Evolutionary conservation across 2,797 vertebrate genomes (phyloP), one percentile per base, ranked within the genome.

Genomic region (Coregonus suidteri): DNA sequence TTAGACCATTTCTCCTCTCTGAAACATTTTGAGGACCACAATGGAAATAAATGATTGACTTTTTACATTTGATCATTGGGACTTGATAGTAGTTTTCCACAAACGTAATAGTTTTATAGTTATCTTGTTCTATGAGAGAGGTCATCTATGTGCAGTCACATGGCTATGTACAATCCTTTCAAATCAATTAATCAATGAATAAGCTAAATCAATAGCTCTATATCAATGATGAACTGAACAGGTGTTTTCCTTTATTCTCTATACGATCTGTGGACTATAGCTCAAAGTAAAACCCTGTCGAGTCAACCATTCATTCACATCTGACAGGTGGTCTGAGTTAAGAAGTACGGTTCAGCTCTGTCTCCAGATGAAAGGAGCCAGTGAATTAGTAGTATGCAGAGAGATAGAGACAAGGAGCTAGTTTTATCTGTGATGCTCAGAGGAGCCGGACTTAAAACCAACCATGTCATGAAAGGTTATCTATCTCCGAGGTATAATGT

Each of bases 371-470:
- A 85, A 85, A 86, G 83, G 78, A 77, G 76, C 9, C 37, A 51
- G n/a, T 20, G 15, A 74, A 81, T 90, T 83, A 83, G 82, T 71
- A 86, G 82, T 71, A 86, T 87, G 87, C 88, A 71, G 75, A 52
- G 30, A 41, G 73, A 75, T 5, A 68, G 25, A 25, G 25, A 25
- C 25, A 52, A 30, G 20, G 16, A 51, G 1, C 1, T 18, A 7
- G 54, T 53, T 79, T 84, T 80, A 75, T 88, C 74, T 75, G 62
- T 68, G 47, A 7, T 16, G 52, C 47, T 72, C 64, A 52, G 72
- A 9, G 6, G 20, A 71, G 35, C 25, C 4, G 3, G 75, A 31
- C 34, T 18, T 25, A 66, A 81, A 54, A 82, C 75, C 76, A 53
- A 74, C 18, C 74, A 25, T 71, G 79, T 51, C 73, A 70, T 41